Percentiles rank a stretch among this genome's conserved stretches.
Conservation (phyloP, 2,797 vertebrate genomes). For the Pogoniulus pusillus region DNA sequence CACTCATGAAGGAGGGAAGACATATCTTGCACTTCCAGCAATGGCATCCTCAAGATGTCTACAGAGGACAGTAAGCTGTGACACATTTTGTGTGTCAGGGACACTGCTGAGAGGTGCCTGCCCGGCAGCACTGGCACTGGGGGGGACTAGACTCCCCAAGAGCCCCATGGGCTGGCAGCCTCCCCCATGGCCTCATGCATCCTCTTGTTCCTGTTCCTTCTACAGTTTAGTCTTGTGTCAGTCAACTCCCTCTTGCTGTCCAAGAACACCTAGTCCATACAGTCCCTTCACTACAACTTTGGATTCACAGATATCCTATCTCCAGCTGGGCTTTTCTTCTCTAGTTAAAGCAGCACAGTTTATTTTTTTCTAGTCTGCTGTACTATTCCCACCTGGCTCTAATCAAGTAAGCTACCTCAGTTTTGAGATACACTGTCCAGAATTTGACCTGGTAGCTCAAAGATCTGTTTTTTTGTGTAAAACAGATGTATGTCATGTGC, state of each 20-base stretch:
- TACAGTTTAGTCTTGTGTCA: not conserved
- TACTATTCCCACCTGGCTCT: not conserved
- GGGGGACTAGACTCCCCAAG: not conserved
- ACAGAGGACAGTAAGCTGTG: not conserved
- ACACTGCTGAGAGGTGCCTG: not conserved
- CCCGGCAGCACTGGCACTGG: fast-evolving
- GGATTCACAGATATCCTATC: not conserved
- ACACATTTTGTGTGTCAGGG: not conserved
- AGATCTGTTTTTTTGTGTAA: not conserved
- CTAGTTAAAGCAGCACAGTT: not conserved
- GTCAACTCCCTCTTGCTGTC: not conserved
- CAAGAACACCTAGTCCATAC: not conserved
- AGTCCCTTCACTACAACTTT: not conserved
- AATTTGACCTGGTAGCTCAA: not conserved
- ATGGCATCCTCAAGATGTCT: not conserved
- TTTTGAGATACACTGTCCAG: not conserved
- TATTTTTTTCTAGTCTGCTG: not conserved
- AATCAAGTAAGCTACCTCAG: not conserved
- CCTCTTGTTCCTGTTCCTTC: not conserved
- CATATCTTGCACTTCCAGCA: not conserved
- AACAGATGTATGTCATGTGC: not conserved
- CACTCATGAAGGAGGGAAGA: not conserved
- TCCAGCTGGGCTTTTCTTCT: not conserved
- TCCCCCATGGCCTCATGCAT: fast-evolving
- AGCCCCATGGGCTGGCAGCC: not conserved